Evolutionary conservation across 2,113 vertebrate species (phyloP).

Genomic region (Pithys albifrons): DNA sequence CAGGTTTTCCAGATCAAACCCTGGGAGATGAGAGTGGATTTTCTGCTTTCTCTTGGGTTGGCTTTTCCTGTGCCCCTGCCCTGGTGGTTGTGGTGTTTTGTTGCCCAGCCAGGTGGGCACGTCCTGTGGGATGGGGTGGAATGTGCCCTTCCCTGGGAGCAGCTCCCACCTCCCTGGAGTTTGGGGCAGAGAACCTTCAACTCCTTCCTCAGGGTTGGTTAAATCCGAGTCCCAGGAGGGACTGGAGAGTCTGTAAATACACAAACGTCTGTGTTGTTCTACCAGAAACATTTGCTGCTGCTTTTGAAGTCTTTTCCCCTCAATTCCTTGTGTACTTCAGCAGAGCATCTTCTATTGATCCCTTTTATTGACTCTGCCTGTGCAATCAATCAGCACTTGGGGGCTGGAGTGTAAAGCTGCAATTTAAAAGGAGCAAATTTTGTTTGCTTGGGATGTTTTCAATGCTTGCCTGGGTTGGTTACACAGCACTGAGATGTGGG

Average conservation of each 20-base stretch:
- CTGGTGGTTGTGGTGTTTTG: too few relatives aligned
- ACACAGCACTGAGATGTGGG: neutral
- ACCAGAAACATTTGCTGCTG: neutral
- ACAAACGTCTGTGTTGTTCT: neutral
- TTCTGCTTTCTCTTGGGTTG: too few relatives aligned
- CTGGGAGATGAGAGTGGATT: too few relatives aligned
- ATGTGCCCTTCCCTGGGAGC: too few relatives aligned
- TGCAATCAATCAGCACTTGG: conserved; percentile 53
- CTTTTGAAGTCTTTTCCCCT: conserved; percentile 7
- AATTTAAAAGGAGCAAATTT: conserved; percentile 4
- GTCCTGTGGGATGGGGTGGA: too few relatives aligned
- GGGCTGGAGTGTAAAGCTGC: neutral
- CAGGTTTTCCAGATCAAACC: too few relatives aligned
- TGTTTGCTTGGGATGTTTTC: neutral
- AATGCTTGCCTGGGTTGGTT: neutral
- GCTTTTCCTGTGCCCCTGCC: too few relatives aligned
- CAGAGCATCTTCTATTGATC: conserved; percentile 46
- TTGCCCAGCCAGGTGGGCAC: too few relatives aligned
- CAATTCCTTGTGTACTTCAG: neutral
- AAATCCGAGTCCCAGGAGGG: neutral
- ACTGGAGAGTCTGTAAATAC: neutral
- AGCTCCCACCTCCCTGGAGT: neutral
- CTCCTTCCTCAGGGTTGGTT: neutral
- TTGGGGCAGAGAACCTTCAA: neutral
- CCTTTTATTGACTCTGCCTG: conserved; percentile 48